phyloP scores from a whole-genome alignment of 1,140 invertebrate species.

The Drosophila funebris region DNA sequence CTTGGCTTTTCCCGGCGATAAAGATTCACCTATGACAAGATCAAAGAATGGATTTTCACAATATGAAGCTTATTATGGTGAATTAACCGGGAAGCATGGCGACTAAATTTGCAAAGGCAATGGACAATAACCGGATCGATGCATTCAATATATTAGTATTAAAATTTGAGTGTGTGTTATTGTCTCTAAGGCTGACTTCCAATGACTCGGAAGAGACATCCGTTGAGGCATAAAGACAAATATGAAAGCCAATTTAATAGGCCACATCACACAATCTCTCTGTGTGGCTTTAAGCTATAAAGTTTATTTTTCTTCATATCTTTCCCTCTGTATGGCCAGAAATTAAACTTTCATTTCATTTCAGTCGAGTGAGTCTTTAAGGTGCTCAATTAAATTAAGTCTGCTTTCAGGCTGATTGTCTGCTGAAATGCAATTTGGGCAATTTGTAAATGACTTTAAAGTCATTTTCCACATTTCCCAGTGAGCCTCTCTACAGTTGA shows the following conservation, averaged over 20 bases:
- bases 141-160: not conserved
- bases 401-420: not conserved
- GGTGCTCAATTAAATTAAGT: conserved; percentile 14
- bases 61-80: too few relatives aligned
- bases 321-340: not conserved
- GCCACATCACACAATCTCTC: conserved; percentile 2
- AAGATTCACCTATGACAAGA: too few relatives aligned
- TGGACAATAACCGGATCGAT: not conserved
- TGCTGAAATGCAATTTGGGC: not conserved
- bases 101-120: not conserved
- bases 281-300: not conserved
- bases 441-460: conserved; percentile 34
- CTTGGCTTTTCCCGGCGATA: too few relatives aligned
- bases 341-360: conserved; percentile 2
- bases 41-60: too few relatives aligned
- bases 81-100: not conserved
- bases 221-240: conserved; percentile 18
- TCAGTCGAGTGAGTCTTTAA: conserved; percentile 16
- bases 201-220: conserved; percentile 49
- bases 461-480: conserved; percentile 1
- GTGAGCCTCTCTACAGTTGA: conserved; percentile 24
- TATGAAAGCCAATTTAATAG: conserved; percentile 17
- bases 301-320: not conserved
- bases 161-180: not conserved
- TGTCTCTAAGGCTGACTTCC: conserved; percentile 18